phyloP scores from a whole-genome alignment of 1,140 invertebrate species.

The Carposina sasakii region DNA sequence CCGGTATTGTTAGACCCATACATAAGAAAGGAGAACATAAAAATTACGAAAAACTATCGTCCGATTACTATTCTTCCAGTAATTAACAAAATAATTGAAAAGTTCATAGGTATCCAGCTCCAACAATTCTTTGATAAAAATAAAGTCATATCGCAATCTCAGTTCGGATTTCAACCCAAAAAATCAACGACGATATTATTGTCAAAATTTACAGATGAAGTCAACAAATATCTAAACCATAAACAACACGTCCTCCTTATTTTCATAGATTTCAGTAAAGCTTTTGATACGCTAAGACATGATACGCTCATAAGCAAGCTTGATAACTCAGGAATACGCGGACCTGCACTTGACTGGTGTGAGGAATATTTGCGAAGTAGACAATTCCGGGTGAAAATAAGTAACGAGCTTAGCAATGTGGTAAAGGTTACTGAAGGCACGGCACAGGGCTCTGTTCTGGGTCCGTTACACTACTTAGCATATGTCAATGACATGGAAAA shows the following conservation, averaged over 20 bases:
- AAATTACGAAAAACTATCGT: neutral
- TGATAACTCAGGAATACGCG: neutral
- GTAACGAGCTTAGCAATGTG: neutral
- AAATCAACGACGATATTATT: too few relatives aligned
- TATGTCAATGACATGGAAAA: slow-evolving; percentile 7
- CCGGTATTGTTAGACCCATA: neutral
- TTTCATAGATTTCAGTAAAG: slow-evolving; percentile 1
- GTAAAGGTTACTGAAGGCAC: slow-evolving; percentile 1
- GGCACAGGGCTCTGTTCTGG: slow-evolving; percentile 3
- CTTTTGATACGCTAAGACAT: slow-evolving; percentile 1
- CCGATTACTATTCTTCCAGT: neutral
- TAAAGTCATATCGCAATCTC: neutral
- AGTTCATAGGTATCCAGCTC: neutral
- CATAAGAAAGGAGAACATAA: neutral
- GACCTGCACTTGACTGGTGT: neutral
- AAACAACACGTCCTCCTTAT: too few relatives aligned
- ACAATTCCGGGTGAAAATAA: neutral
- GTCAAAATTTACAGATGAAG: too few relatives aligned
- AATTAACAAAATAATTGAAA: neutral
- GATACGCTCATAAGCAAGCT: neutral
- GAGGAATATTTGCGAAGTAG: neutral
- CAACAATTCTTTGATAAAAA: neutral
- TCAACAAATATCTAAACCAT: too few relatives aligned
- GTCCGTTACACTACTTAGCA: neutral
- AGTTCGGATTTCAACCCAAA: neutral